Evolutionary conservation across 2,797 vertebrate species (phyloP).

Genomic region (Tarsius wallacei): DNA sequence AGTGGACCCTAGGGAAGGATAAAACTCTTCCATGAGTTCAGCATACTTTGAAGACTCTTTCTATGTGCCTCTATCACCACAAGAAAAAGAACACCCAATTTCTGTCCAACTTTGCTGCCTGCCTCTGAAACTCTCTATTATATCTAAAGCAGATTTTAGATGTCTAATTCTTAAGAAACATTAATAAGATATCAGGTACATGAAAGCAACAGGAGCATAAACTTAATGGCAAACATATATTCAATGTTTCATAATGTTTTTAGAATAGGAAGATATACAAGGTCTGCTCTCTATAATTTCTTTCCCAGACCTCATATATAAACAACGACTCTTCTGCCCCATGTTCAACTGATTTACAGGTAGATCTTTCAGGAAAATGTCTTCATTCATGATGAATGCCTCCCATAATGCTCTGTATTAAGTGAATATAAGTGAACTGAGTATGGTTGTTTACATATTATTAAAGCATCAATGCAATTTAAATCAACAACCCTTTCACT

Average conservation of each 20-base stretch:
- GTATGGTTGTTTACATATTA: conserved; percentile 63
- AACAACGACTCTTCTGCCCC: conserved; percentile 66
- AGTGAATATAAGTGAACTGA: conserved; percentile 37
- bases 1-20: not conserved
- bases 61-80: not conserved
- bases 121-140: not conserved
- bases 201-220: conserved; percentile 62
- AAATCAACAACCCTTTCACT: conserved; percentile 45
- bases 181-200: conserved; percentile 75
- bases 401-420: conserved; percentile 65
- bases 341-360: conserved; percentile 74
- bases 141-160: conserved; percentile 29
- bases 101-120: conserved; percentile 5
- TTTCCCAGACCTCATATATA: conserved; percentile 82
- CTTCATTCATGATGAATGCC: conserved; percentile 72
- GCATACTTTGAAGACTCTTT: not conserved
- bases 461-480: conserved; percentile 71
- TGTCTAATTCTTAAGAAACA: conserved; percentile 66
- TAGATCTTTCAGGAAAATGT: conserved; percentile 77
- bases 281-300: conserved; percentile 65
- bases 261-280: conserved; percentile 62
- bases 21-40: not conserved
- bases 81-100: not conserved
- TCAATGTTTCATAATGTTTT: conserved; percentile 85
- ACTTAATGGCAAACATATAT: conserved; percentile 75